Percentiles rank a stretch among this genome's conserved stretches.
phyloP scores from a whole-genome alignment of 2,113 vertebrate species.

The Syrrhaptes paradoxus region DNA sequence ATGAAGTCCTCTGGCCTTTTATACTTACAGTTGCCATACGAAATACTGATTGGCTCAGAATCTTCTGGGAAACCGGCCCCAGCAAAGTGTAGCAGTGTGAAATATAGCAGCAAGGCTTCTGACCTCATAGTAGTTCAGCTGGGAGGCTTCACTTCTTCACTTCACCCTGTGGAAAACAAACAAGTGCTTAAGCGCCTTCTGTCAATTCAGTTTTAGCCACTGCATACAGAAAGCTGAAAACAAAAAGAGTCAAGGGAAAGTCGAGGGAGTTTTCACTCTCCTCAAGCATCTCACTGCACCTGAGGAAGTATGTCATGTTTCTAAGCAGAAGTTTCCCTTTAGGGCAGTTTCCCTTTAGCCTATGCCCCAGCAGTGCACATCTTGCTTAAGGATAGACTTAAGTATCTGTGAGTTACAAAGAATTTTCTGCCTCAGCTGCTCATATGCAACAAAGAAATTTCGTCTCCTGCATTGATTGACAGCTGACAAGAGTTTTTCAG shows the following conservation, averaged over 20 bases:
- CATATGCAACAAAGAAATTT: neutral
- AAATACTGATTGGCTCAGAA: slow-evolving; percentile 98
- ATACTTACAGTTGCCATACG: slow-evolving; percentile 99
- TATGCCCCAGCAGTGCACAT: neutral
- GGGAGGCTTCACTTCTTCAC: slow-evolving; percentile 83
- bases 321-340: neutral
- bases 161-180: slow-evolving; percentile 85
- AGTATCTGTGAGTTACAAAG: neutral
- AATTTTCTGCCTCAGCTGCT: neutral
- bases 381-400: neutral
- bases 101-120: slow-evolving; percentile 96
- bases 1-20: neutral
- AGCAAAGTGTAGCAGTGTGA: slow-evolving; percentile 92
- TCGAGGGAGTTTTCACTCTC: neutral
- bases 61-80: slow-evolving; percentile 98
- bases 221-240: neutral
- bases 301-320: neutral
- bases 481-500: neutral
- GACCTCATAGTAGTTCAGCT: slow-evolving; percentile 96
- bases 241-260: neutral
- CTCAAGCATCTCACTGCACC: neutral
- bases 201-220: neutral
- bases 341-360: neutral
- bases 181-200: neutral
- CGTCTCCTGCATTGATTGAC: neutral